These are phyloP conservation scores for Diploscapter pachys DNA, from an alignment of 1,140 invertebrate species.

Conservation along the genomic window DNA sequence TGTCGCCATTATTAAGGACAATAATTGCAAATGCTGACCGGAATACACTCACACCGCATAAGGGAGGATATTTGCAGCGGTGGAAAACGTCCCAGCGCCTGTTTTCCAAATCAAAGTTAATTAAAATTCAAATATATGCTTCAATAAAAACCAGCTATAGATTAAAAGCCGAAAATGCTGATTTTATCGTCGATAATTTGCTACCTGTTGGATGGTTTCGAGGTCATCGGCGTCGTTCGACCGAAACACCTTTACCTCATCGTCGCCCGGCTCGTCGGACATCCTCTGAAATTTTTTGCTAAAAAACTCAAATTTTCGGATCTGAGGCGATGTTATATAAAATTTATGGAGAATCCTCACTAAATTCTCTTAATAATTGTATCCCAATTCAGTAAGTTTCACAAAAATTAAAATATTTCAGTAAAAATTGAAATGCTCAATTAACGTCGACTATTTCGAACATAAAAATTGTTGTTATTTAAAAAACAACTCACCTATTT, in stretches of 20 bases:
- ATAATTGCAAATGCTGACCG: too few relatives aligned
- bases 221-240: conserved; percentile 29
- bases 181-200: too few relatives aligned
- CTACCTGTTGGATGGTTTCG: conserved; percentile 13
- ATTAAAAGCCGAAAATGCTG: too few relatives aligned
- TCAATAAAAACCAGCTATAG: too few relatives aligned
- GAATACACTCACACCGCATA: too few relatives aligned
- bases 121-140: too few relatives aligned
- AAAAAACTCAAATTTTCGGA: conserved; percentile 15
- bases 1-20: too few relatives aligned
- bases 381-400: background rate
- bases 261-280: conserved; percentile 37
- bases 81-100: too few relatives aligned
- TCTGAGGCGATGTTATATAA: background rate
- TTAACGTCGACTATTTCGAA: background rate
- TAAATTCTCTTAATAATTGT: conserved; percentile 2
- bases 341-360: conserved; percentile 8
- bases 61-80: too few relatives aligned
- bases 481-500: too few relatives aligned
- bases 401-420: background rate
- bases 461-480: too few relatives aligned
- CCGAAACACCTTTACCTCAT: conserved; percentile 41
- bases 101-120: too few relatives aligned
- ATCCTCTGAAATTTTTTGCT: conserved; percentile 17
- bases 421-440: background rate